These are phyloP conservation scores for Temnothorax nylanderi DNA, from an alignment of 1,140 invertebrate species.

Conservation along the genomic window DNA sequence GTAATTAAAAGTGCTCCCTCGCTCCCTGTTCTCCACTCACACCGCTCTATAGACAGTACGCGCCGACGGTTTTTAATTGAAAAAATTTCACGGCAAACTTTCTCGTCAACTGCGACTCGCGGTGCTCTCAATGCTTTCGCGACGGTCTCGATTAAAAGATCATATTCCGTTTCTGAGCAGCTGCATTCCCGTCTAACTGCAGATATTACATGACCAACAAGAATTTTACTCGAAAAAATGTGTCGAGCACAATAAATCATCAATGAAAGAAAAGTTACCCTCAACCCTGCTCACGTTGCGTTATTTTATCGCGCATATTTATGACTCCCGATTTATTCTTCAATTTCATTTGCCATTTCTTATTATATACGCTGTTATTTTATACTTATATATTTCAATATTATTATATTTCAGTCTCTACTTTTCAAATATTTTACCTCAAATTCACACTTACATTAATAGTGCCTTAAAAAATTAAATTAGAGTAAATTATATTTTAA, in stretches of 20 bases:
- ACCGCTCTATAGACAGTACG: slow-evolving; percentile 60
- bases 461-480: not conserved
- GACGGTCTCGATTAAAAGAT: slow-evolving; percentile 53
- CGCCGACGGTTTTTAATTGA: slow-evolving; percentile 81
- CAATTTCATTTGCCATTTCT: not conserved
- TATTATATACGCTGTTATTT: not conserved
- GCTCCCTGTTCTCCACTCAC: not conserved
- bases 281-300: not conserved
- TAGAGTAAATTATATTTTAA: not conserved
- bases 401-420: not conserved
- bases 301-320: not conserved
- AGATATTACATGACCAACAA: not conserved
- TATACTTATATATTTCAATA: slow-evolving; percentile 5
- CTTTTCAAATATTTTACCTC: not conserved
- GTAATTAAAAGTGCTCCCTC: slow-evolving; percentile 80
- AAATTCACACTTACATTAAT: not conserved
- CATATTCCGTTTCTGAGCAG: slow-evolving; percentile 1
- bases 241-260: not conserved
- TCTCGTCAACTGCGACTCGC: slow-evolving; percentile 64
- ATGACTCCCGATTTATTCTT: not conserved
- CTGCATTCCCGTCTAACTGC: not conserved
- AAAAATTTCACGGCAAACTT: slow-evolving; percentile 82
- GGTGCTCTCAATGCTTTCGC: slow-evolving; percentile 14
- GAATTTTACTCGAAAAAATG: not conserved
- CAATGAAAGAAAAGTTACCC: not conserved